phyloP scores from a whole-genome alignment of 2,888 invertebrate species.

The Cantharis rustica region DNA sequence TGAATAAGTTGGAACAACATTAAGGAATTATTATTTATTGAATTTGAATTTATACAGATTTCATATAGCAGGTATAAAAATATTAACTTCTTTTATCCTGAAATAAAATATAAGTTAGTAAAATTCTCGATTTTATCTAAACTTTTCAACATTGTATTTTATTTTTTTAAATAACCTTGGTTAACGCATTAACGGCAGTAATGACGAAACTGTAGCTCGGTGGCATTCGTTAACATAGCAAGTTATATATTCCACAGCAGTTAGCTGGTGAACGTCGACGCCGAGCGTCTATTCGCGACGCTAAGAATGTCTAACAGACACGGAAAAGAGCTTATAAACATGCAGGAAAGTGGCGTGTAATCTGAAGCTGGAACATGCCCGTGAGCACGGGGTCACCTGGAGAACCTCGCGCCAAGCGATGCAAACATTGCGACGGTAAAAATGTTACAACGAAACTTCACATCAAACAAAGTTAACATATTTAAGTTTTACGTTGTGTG shows the following conservation, averaged over 20 bases:
- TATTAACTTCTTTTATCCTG: not conserved
- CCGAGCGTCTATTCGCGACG: constrained; percentile 47
- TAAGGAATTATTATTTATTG: not conserved
- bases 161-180: constrained; percentile 14
- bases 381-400: constrained; percentile 67
- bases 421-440: constrained; percentile 89
- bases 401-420: constrained; percentile 87
- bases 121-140: not conserved
- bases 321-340: constrained; percentile 31
- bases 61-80: not conserved
- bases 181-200: constrained; percentile 19
- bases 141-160: not conserved
- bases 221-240: constrained; percentile 31
- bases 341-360: constrained; percentile 46
- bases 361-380: constrained; percentile 60
- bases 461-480: constrained; percentile 21
- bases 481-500: constrained; percentile 28
- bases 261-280: constrained; percentile 38
- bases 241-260: constrained; percentile 28
- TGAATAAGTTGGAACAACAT: not conserved
- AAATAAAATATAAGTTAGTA: not conserved
- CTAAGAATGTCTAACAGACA: constrained; percentile 35
- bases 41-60: not conserved
- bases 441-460: constrained; percentile 15
- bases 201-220: constrained; percentile 34